phyloP scores from a whole-genome alignment of 2,888 invertebrate species.

The Tetragonula carbonaria region DNA sequence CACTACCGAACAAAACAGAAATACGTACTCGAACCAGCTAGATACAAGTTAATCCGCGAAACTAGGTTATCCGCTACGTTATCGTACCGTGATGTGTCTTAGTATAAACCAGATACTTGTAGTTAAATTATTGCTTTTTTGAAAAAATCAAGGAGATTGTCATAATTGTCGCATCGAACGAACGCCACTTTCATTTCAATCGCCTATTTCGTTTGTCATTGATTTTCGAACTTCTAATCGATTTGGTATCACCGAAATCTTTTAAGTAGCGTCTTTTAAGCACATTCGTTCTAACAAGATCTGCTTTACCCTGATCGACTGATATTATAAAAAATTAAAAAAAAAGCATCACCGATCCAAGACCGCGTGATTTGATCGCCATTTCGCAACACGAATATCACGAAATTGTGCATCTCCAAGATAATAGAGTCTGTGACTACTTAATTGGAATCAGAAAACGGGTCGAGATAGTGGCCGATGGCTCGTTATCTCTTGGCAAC shows the following conservation, averaged over 20 bases:
- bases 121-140: conserved; percentile 22
- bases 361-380: conserved; percentile 11
- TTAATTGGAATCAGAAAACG: conserved; percentile 52
- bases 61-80: conserved; percentile 37
- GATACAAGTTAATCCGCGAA: conserved; percentile 6
- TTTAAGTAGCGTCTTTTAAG: neutral
- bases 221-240: neutral
- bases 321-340: no score
- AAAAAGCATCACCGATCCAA: neutral
- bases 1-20: neutral
- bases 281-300: no score
- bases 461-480: conserved; percentile 44
- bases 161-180: conserved; percentile 24
- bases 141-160: conserved; percentile 41
- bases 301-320: no score
- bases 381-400: neutral
- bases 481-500: conserved; percentile 52
- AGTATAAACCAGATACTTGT: neutral
- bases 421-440: conserved; percentile 49
- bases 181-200: conserved; percentile 19
- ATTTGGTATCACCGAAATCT: neutral
- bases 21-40: neutral
- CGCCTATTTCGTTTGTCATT: neutral
- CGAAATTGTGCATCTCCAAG: conserved; percentile 35
- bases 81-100: conserved; percentile 23